Percentiles rank a stretch among this genome's conserved stretches.
These are phyloP conservation scores for Chaetoderma sp. DNA, from an alignment of 2,888 invertebrate genomes.

Conservation along the genomic window DNA sequence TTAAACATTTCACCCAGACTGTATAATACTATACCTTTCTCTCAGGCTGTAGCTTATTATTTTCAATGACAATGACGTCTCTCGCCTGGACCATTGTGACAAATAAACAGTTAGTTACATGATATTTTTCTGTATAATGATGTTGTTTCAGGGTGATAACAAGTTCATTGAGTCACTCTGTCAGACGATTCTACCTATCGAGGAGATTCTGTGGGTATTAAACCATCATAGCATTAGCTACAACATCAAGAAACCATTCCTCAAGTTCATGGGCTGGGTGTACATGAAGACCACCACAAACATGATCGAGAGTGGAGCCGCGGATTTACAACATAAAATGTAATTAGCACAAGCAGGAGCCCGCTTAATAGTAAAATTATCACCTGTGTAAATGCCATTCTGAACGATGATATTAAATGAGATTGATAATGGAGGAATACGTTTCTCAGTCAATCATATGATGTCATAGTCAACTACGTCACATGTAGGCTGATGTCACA, in stretches of 20 bases:
- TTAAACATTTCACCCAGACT: too few species aligned
- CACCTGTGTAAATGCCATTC: too few species aligned
- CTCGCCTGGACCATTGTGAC: too few species aligned
- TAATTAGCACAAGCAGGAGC: slow-evolving; percentile 42
- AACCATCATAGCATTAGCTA: slow-evolving; percentile 60
- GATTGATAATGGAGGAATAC: too few species aligned
- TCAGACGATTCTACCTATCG: slow-evolving; percentile 66
- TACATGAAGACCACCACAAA: slow-evolving; percentile 62
- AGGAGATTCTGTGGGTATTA: slow-evolving; percentile 66
- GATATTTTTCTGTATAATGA: too few species aligned
- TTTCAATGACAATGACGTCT: too few species aligned
- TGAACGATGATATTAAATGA: too few species aligned
- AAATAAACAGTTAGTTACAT: too few species aligned
- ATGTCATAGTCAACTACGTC: too few species aligned
- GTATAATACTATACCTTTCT: not conserved
- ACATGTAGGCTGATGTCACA: too few species aligned
- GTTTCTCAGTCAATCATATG: too few species aligned
- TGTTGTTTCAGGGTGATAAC: slow-evolving; percentile 64
- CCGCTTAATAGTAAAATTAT: too few species aligned
- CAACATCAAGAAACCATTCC: slow-evolving; percentile 64
- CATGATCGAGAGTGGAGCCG: slow-evolving; percentile 63
- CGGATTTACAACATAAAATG: slow-evolving; percentile 66
- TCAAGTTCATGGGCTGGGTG: slow-evolving; percentile 66
- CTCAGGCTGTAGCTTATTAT: not conserved
- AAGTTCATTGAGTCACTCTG: slow-evolving; percentile 69